Base-by-base conservation (phyloP, 2,797 vertebrate genomes). In the Semaprochilodus insignis region DNA sequence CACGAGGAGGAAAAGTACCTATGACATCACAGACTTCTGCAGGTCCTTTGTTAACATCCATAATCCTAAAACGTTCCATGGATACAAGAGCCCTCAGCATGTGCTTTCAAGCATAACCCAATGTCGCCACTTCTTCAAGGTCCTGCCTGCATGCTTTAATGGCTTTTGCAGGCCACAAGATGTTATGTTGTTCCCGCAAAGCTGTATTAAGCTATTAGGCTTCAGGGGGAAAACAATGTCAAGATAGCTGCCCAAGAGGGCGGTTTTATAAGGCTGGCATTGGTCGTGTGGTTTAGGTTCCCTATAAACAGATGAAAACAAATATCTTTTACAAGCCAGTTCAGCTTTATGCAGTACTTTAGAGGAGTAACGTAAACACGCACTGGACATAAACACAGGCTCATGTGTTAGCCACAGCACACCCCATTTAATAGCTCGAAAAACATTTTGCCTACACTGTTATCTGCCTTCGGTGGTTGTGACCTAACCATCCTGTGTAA, bases 301-400 rank as follows among this genome's bases (percentile, higher is more conserved):
- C 74, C 82, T 62, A 82, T 87, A 90, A 92, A 93, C 81, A 89
- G 86, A 89, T 85, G 81, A 90, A 90, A 91, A 92, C 86, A 91
- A 91, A 88, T 88, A 80, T 86, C 55, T 83, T 88, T 90, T 81
- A 87, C 40, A 63, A 86, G 76, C 82, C 63, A 74, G 80, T 84
- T 52, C 44, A 69, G 70, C 84, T 86, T 81, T 55, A 77, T 89
- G 86, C 76, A 83, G 76, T 80, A 85, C 63, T 90, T 60, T 83
- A 78, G 76, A 88, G 81, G 59, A 82, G 72, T 63, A 79, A 82
- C 77, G 74, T 81, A 88, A 89, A 85, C 59, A 59, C 40, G 34
- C 73, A 4, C 51, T 52, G 63, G 44, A 73, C 79, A 75, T 75
- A 82, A 88, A 85, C 74, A 23, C 51, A 72, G 51, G 48, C 74